Evolutionary conservation across 2,888 invertebrate genomes (phyloP), one percentile per base, ranked within the genome.

Genomic region (Fabriciana adippe): DNA sequence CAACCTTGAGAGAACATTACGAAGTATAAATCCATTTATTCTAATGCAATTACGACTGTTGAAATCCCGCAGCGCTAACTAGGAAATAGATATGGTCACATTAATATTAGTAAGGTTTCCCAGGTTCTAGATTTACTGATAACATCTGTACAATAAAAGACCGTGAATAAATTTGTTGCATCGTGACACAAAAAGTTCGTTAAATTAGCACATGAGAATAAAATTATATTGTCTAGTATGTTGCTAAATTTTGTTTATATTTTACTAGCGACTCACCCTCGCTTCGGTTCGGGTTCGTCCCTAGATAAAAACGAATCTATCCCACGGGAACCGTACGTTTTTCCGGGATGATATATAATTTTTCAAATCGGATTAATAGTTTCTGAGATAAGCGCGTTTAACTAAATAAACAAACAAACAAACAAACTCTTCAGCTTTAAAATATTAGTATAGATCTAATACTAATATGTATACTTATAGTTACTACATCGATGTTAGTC

Each of bases 41-140:
- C 63, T 80, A 81, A 81, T 77, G 74, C 76, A 77, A 82, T 81
- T 80, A 79, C 78, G 79, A 76, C 72, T 75, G 75, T 74, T 79
- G 79, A 80, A 83, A 81, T 73, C 72, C 73, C 72, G 70, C 70
- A 68, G 70, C 64, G 73, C 61, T 67, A 65, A 70, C 70, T 50
- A 64, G 63, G 63, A 65, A 65, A 75, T 62, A 72, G 64, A 73
- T 72, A 72, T 72, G 55, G 54, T 66, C 56, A 69, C 70, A 73
- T 73, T 64, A 67, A 73, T 73, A 69, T 73, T 48, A 65, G 50
- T 74, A 73, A 70, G 71, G 73, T 67, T 74, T 74, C 74, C 51
- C 68, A 54, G 69, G 61, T 66, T 55, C 66, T 31, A 60, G 55
- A 68, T 71, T 54, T 60, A 56, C 13, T 55, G 61, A 64, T 53